Evolutionary conservation across 1,140 invertebrate species (phyloP).

Genomic region (Pogonomyrmex californicus): DNA sequence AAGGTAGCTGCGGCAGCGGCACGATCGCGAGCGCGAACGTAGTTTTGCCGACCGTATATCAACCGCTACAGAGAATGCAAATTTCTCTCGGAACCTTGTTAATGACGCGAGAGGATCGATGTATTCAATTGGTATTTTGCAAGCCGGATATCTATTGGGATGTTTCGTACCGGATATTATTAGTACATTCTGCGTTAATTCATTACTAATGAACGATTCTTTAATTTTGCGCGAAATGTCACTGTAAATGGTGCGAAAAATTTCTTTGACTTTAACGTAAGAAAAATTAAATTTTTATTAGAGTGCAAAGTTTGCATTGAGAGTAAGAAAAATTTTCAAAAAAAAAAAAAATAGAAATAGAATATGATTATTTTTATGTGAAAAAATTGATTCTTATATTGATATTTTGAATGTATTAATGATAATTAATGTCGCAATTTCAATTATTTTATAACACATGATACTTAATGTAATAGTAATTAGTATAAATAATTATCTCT

Average conservation of each 20-base stretch:
- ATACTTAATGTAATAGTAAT: not conserved
- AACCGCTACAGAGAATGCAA: constrained; percentile 19
- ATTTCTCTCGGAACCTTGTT: constrained; percentile 48
- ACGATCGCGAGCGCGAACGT: constrained; percentile 6
- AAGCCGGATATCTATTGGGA: constrained; percentile 8
- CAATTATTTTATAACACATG: constrained; percentile 7
- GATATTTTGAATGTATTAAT: not conserved
- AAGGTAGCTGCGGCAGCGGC: constrained; percentile 7
- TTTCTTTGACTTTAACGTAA: not conserved
- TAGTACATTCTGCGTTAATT: constrained; percentile 12
- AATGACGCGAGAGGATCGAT: constrained; percentile 18
- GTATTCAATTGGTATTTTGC: constrained; percentile 1
- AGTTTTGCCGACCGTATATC: constrained; percentile 36
- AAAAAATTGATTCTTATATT: too few relatives aligned
- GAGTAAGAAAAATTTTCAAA: not conserved
- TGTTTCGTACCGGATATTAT: not conserved
- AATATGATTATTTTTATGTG: not conserved
- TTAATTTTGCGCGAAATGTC: not conserved
- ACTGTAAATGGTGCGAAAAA: not conserved
- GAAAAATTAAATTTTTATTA: constrained; percentile 13
- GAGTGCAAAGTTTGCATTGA: not conserved
- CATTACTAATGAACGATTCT: not conserved
- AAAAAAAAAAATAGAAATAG: constrained; percentile 2
- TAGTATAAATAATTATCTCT: not conserved
- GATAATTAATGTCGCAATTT: not conserved